Base-by-base conservation (phyloP, 2,797 vertebrate genomes). In the Periophthalmus magnuspinnatus region DNA sequence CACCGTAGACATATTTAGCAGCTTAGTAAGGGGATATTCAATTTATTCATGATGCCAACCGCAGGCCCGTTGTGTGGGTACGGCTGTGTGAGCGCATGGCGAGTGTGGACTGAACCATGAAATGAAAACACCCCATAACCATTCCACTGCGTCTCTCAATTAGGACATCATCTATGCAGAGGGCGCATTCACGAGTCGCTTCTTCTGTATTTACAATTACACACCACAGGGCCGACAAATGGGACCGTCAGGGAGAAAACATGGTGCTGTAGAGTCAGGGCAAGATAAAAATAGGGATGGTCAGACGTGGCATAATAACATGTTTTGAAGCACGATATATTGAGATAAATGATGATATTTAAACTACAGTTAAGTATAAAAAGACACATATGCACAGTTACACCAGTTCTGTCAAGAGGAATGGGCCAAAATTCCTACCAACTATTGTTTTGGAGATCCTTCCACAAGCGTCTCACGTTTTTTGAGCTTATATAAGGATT, bases 1-100 rank as follows among this genome's bases (percentile, higher is more conserved):
- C 84, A 71, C 81, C 77, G 81, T 78, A 86, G 84, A 86, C 77
- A 77, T 88, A 84, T 90, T 88, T 84, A 89, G 86, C 48, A 81
- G 83, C 87, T 89, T 86, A 81, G 85, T 78, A 81, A 84, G 81
- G 87, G 77, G 80, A 89, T 85, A 90, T 91, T 90, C 89, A 86
- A 87, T 91, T 91, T 92, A 92, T 92, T 91, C 85, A 92, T 90
- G 89, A 91, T 86, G 79, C 80, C 86, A 83, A 85, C 89, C 89
- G 86, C 84, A 85, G 76, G 58, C 72, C 63, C 67, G 68, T 82
- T 75, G 50, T 75, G 75, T 70, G 64, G 45, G 64, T n/a, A 64
- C 32, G 73, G 1, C 24, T 79, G 79, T 78, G 76, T 65, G 65
- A 58, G 84, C 6, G 80, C 78, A 68, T 78, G 69, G 83, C 70